Evolutionary conservation across 2,888 invertebrate genomes (phyloP), one percentile per base, ranked within the genome.

Genomic region (Candidula unifasciata): DNA sequence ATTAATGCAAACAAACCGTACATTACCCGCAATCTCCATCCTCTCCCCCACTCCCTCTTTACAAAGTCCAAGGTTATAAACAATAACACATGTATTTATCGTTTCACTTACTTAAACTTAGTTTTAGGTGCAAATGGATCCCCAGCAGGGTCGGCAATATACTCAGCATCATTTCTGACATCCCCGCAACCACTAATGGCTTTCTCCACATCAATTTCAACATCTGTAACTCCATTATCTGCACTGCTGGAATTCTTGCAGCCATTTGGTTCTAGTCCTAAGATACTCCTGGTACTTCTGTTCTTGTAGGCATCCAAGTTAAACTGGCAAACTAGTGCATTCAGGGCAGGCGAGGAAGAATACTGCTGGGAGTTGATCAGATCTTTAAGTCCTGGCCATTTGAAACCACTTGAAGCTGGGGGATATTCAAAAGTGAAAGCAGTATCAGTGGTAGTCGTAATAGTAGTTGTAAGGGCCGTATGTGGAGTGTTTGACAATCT

Each of bases 81-180:
- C 27, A n/a, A n/a, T n/a, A 44, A 54, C 52, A 3, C 10, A 18
- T 74, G 30, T 5, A 16, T 30, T 54, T 18, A 44, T 21, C 21
- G 2, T 37, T 24, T 44, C 68, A 86, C 89, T 86, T 85, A 90
- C 90, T 87, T 86, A 30, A 89, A 83, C 16, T 77, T 74, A 73
- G 87, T 85, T 83, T 85, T 88, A 10, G 86, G 86, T 27, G 84
- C 85, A 81, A 82, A 84, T 13, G 86, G 87, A 44, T 85, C 85
- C 52, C 86, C 87, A 8, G 88, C 86, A 27, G 91, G 91, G 85
- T 91, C 91, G n/a, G 90, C 89, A 66, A 90, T 88, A 80, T 89
- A 90, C 37, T 83, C 83, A 74, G 77, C 64, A 64, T 10, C 30
- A 27, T 68, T 66, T 73, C 73, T 73, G 8, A 35, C 35, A 21